Percentiles rank a stretch among this genome's conserved stretches.
Evolutionary conservation across 53 echinoderm and acorn worm genomes (phyloP).

Genomic region (Antedon mediterranea): DNA sequence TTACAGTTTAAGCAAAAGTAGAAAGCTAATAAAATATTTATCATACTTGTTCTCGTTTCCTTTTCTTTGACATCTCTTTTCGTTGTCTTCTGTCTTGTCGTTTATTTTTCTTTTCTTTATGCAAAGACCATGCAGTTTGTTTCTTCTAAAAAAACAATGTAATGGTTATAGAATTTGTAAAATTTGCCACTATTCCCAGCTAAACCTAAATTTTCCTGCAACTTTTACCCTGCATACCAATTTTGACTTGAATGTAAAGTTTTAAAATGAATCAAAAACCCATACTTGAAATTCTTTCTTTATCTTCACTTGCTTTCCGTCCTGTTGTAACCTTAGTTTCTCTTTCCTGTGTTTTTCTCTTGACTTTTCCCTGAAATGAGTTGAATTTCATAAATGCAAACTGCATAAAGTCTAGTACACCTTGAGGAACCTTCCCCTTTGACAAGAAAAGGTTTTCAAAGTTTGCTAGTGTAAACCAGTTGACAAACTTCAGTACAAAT

Average conservation of each 20-base stretch:
- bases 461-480: no score
- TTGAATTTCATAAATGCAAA: no score
- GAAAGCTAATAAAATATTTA: not conserved
- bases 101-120: conserved; percentile 59
- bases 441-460: no score
- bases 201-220: no score
- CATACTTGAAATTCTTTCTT: not conserved
- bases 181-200: no score
- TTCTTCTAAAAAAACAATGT: conserved; percentile 27
- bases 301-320: conserved; percentile 23
- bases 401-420: no score
- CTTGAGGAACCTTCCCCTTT: no score
- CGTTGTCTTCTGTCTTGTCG: conserved; percentile 54
- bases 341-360: conserved; percentile 71
- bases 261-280: no score
- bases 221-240: no score
- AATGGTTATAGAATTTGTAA: not conserved
- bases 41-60: conserved; percentile 50
- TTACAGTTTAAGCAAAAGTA: no score
- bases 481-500: no score
- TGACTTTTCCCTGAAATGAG: conserved; percentile 59
- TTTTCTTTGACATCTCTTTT: conserved; percentile 58
- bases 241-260: no score
- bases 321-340: conserved; percentile 30
- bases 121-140: conserved; percentile 67